Conservation (phyloP, 2,113 vertebrate species). For the Chionodraco myersi region DNA sequence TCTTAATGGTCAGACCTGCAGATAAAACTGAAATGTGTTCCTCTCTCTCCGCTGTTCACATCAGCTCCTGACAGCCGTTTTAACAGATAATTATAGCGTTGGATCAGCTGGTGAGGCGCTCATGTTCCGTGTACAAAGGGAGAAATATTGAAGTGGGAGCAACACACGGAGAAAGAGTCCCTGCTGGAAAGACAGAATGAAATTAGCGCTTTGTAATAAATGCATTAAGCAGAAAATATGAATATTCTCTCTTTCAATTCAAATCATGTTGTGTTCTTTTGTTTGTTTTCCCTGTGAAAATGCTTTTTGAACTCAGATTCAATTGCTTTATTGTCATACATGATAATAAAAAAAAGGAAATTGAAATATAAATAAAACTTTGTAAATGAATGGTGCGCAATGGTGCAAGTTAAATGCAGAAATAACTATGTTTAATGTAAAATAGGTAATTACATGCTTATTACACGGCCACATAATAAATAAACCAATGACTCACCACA, state of each 20-base stretch:
- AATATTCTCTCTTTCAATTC: constrained; percentile 15
- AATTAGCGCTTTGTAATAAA: constrained; percentile 27
- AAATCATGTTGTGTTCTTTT: background rate
- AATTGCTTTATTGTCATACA: no score
- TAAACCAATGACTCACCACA: no score
- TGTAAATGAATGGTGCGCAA: no score
- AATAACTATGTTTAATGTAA: no score
- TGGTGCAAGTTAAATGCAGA: no score
- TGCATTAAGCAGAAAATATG: constrained; percentile 20
- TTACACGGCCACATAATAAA: no score
- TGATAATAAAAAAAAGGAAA: no score
- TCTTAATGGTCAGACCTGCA: constrained; percentile 16
- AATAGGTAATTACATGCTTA: no score
- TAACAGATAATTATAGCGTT: constrained; percentile 38
- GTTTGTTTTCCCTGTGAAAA: background rate
- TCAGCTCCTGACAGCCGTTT: constrained; percentile 43
- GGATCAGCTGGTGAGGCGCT: constrained; percentile 28
- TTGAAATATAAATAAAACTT: no score
- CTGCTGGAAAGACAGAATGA: constrained; percentile 15
- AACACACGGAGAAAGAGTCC: background rate
- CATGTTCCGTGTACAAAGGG: background rate
- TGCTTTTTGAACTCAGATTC: background rate
- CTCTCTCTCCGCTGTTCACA: constrained; percentile 21
- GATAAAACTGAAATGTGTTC: constrained; percentile 20
- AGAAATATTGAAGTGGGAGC: constrained; percentile 8